These are phyloP conservation scores for Lordiphosa clarofinis DNA, from an alignment of 1,140 invertebrate genomes.

Conservation along the genomic window DNA sequence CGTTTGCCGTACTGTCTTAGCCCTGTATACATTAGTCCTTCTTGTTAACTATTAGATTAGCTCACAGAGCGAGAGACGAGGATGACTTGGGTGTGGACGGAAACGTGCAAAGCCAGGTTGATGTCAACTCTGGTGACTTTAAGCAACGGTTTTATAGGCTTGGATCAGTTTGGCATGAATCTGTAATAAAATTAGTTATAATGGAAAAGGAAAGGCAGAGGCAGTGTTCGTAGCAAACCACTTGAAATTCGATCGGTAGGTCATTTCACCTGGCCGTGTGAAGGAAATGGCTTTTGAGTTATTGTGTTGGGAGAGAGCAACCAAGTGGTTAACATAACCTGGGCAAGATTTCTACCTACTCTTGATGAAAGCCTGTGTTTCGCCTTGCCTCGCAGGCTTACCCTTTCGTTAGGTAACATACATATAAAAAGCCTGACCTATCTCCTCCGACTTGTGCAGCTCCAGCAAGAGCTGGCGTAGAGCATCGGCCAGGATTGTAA, in stretches of 20 bases:
- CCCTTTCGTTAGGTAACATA: constrained; percentile 44
- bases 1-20: no score
- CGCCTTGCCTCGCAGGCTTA: constrained; percentile 18
- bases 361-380: constrained; percentile 38
- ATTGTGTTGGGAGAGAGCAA: constrained; percentile 27
- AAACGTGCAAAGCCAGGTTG: constrained; percentile 81
- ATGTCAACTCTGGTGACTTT: constrained; percentile 83
- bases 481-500: constrained; percentile 32
- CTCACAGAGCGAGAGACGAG: no score
- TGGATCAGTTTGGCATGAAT: constrained; percentile 70
- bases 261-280: constrained; percentile 67
- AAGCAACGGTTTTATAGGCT: constrained; percentile 57
- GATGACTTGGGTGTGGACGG: constrained; percentile 84
- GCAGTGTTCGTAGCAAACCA: constrained; percentile 42
- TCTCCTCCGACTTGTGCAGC: constrained; percentile 36
- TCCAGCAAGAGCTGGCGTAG: constrained; percentile 50
- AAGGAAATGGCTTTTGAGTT: constrained; percentile 52
- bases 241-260: constrained; percentile 57
- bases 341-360: constrained; percentile 28
- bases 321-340: neutral
- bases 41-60: no score
- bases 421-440: constrained; percentile 52
- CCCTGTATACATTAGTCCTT: no score
- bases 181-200: constrained; percentile 19
- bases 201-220: neutral